A percentile compares a stretch with the other conserved stretches of the same genome.
Conservation (phyloP, 2,113 vertebrate genomes). For the Vulpes lagopus region DNA sequence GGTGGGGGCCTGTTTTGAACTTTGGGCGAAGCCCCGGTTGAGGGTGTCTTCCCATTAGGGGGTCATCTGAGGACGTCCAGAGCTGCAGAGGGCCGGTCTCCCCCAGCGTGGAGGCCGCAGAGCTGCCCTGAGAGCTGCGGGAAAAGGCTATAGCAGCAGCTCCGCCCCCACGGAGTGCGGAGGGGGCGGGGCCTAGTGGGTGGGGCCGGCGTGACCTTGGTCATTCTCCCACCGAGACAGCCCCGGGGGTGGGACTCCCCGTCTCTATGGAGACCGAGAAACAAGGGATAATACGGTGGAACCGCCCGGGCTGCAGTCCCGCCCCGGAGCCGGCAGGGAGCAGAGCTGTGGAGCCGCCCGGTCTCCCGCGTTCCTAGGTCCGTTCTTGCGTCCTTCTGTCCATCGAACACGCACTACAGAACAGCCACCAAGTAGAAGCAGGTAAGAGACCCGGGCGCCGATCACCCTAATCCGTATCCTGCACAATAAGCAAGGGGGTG, state of each 20-base stretch:
- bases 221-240: slow-evolving; percentile 83
- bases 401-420: slow-evolving; percentile 69
- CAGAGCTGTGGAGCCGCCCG: slow-evolving; percentile 75
- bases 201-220: slow-evolving; percentile 85
- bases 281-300: slow-evolving; percentile 93
- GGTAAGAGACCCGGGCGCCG: slow-evolving; percentile 68
- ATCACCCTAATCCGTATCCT: slow-evolving; percentile 59
- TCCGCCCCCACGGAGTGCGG: not conserved
- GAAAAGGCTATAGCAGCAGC: not conserved
- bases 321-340: slow-evolving; percentile 83
- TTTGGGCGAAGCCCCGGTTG: not conserved
- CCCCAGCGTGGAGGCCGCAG: not conserved
- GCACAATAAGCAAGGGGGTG: slow-evolving; percentile 39
- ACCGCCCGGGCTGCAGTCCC: slow-evolving; percentile 88
- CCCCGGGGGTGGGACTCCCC: slow-evolving; percentile 90
- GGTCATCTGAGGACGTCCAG: not conserved
- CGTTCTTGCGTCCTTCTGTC: slow-evolving; percentile 67
- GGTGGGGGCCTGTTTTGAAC: not conserved
- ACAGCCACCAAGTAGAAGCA: slow-evolving; percentile 72
- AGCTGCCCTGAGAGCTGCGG: not conserved
- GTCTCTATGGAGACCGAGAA: slow-evolving; percentile 92
- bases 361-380: slow-evolving; percentile 60
- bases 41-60: not conserved
- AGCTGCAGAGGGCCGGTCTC: not conserved
- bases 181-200: slow-evolving; percentile 66